Evolutionary conservation across 2,113 vertebrate species (phyloP).

Genomic region (Oenanthe oenanthe): DNA sequence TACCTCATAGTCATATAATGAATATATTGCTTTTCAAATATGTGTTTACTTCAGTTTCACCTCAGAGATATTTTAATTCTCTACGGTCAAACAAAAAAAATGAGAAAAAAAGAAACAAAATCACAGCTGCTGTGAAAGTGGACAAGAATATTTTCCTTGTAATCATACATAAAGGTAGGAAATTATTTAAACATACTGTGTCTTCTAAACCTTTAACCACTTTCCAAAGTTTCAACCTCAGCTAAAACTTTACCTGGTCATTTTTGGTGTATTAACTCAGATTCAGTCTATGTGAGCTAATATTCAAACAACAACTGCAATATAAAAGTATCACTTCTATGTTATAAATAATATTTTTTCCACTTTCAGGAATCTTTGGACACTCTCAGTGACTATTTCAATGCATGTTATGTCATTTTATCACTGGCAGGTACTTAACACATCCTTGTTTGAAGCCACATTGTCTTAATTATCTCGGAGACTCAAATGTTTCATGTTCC

Average conservation of each 20-base stretch:
- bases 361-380: background rate
- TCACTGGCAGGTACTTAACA: background rate
- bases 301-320: background rate
- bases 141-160: background rate
- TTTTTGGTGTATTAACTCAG: background rate
- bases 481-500: background rate
- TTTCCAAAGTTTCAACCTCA: background rate
- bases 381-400: background rate
- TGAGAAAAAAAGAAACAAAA: background rate
- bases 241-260: background rate
- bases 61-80: background rate
- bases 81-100: background rate
- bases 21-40: background rate
- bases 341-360: background rate
- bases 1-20: fast-evolving
- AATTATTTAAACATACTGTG: background rate
- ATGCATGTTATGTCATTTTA: background rate
- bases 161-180: background rate
- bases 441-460: background rate
- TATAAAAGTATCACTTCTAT: background rate
- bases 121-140: background rate
- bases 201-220: background rate
- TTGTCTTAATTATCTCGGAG: background rate
- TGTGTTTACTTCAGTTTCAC: background rate
- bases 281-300: background rate